Evolutionary conservation across 1,140 invertebrate genomes (phyloP).

Genomic region (Procambarus virginalis): DNA sequence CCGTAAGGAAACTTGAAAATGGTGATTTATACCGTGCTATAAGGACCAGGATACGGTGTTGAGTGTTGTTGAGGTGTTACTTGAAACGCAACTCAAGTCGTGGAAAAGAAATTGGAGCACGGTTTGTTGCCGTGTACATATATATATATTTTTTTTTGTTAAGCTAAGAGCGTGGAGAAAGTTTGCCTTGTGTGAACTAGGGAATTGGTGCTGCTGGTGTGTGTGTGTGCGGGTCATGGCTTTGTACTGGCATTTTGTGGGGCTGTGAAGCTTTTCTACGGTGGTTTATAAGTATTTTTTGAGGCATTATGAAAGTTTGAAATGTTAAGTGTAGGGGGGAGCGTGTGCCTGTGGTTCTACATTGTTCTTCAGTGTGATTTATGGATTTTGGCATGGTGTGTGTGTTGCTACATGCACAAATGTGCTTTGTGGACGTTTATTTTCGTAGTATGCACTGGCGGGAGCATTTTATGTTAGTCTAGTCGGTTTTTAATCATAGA

Average conservation of each 20-base stretch:
- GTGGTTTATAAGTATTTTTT: not conserved
- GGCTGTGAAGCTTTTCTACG: not conserved
- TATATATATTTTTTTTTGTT: conserved; percentile 40
- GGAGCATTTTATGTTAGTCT: not conserved
- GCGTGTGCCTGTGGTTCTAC: too few species aligned
- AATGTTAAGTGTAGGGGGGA: not conserved
- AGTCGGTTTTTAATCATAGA: not conserved
- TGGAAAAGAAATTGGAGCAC: conserved; percentile 50
- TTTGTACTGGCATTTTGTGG: conserved; percentile 6
- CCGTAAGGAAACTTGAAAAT: not conserved
- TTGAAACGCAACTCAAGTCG: not conserved
- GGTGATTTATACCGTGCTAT: not conserved
- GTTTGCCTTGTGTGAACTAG: conserved; percentile 60
- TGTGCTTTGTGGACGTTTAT: not conserved
- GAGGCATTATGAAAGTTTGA: conserved; percentile 17
- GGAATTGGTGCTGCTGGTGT: conserved; percentile 6
- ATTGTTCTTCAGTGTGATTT: too few species aligned
- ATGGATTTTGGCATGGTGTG: not conserved
- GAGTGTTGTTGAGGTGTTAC: not conserved
- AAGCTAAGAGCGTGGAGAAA: conserved; percentile 42
- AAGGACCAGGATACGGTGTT: not conserved
- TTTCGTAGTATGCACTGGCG: not conserved
- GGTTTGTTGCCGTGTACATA: conserved; percentile 44
- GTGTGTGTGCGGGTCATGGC: conserved; percentile 37
- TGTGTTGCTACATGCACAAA: not conserved